A percentile compares a stretch with the other conserved stretches of the same genome.
phyloP scores from a whole-genome alignment of 2,797 vertebrate genomes.

The Eremophila alpestris region DNA sequence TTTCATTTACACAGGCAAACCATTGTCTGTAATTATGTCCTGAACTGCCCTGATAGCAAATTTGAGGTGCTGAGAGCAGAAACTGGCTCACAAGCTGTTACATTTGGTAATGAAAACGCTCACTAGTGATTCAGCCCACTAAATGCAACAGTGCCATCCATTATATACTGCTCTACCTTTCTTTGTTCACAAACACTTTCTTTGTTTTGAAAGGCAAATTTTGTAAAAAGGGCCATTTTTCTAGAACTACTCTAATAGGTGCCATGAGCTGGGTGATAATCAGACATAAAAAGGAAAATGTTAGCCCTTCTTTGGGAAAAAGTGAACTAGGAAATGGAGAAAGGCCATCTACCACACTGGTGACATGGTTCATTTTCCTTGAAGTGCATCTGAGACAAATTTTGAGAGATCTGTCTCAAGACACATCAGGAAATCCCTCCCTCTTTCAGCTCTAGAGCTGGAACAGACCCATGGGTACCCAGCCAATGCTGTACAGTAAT shows the following conservation, averaged over 20 bases:
- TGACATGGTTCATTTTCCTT: not conserved
- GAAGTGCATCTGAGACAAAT: not conserved
- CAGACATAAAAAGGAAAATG: not conserved
- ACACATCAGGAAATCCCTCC: not conserved
- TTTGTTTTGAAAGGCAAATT: not conserved
- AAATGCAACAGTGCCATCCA: not conserved
- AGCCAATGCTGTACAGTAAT: not conserved
- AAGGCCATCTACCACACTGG: not conserved
- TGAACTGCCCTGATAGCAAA: not conserved
- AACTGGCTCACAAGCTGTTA: not conserved
- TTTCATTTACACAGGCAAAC: not conserved
- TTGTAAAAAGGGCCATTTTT: not conserved
- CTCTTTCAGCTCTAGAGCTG: not conserved
- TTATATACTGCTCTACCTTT: not conserved
- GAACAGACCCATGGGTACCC: not conserved
- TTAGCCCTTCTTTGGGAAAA: not conserved
- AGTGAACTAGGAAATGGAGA: not conserved
- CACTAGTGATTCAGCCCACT: not conserved
- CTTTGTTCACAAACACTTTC: not conserved
- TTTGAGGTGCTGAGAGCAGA: not conserved
- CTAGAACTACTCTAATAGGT: not conserved
- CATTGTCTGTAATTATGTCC: not conserved
- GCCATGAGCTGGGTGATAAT: not conserved
- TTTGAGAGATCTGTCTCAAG: not conserved
- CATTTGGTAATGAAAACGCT: not conserved